A percentile compares a stretch with the other conserved stretches of the same genome.
Conservation (phyloP, 2,113 vertebrate species). For the Silurus asotus region DNA sequence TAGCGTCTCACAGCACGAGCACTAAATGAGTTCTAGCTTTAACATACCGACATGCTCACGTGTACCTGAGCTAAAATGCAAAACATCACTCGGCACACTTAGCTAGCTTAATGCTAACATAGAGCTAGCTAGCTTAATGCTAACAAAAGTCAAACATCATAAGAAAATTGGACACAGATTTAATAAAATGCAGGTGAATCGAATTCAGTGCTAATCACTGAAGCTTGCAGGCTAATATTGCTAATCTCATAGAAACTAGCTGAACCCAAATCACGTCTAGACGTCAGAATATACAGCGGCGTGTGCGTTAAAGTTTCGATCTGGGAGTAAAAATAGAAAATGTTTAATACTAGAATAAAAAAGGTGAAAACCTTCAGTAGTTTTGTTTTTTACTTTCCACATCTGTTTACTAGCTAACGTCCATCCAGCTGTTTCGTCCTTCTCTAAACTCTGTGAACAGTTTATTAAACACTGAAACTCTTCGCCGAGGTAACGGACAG, state of each 20-base stretch:
- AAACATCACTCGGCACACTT: too few species aligned
- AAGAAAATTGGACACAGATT: neutral
- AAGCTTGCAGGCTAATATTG: neutral
- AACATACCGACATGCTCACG: too few species aligned
- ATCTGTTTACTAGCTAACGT: neutral
- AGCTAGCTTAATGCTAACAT: too few species aligned
- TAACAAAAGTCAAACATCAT: too few species aligned
- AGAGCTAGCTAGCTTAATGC: too few species aligned
- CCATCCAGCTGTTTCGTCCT: neutral
- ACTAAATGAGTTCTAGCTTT: too few species aligned
- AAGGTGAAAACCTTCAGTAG: neutral
- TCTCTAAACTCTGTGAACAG: neutral
- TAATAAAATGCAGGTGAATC: neutral
- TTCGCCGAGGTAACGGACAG: neutral
- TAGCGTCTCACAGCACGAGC: too few species aligned
- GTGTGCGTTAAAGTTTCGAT: too few species aligned
- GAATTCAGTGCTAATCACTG: neutral
- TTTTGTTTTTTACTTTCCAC: neutral
- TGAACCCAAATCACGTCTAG: neutral
- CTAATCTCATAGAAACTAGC: neutral
- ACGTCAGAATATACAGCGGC: neutral
- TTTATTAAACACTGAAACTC: neutral
- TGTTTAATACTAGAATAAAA: too few species aligned
- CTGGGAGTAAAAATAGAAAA: neutral
- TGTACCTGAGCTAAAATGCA: too few species aligned